Evolutionary conservation across 2,888 invertebrate genomes (phyloP).

Genomic region (Lasioglossum lativentre): DNA sequence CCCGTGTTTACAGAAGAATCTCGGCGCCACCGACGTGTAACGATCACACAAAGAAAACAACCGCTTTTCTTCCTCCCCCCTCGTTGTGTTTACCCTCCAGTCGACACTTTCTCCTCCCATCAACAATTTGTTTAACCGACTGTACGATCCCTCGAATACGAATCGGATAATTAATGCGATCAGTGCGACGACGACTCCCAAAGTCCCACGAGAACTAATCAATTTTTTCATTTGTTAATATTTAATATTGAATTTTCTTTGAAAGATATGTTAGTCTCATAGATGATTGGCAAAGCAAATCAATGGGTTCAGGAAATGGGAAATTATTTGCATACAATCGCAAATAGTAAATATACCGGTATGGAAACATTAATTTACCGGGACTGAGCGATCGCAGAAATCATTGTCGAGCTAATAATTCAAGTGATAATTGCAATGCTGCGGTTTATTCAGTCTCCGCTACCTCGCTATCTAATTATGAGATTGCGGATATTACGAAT

Average conservation of each 20-base stretch:
- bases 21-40: constrained; percentile 3
- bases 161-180: neutral
- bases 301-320: neutral
- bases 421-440: neutral
- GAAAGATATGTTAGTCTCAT: too few relatives aligned
- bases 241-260: too few relatives aligned
- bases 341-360: neutral
- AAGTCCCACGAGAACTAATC: neutral
- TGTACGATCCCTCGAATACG: neutral
- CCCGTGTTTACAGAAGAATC: constrained; percentile 1
- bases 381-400: neutral
- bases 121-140: neutral
- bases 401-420: neutral
- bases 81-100: neutral
- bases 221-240: neutral
- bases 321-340: neutral
- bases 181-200: neutral
- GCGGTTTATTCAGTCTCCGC: neutral
- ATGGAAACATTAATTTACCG: neutral
- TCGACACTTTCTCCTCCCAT: neutral
- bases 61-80: neutral
- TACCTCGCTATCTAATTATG: neutral
- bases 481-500: neutral
- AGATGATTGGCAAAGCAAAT: too few relatives aligned
- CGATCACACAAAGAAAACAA: constrained; percentile 3